phyloP scores from a whole-genome alignment of 2,797 vertebrate species.

The Eremophila alpestris region DNA sequence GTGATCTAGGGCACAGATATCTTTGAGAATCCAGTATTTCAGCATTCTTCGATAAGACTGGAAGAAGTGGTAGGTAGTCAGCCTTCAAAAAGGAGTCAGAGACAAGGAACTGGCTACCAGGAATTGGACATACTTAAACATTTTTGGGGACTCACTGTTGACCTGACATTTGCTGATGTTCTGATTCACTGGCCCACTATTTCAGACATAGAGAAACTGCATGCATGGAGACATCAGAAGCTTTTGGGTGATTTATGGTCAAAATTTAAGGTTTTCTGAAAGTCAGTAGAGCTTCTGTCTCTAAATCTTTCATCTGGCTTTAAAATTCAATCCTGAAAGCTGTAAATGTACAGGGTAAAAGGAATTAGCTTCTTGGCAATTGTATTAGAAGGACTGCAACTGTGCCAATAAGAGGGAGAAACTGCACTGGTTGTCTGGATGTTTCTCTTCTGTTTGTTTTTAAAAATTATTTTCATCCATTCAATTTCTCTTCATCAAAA shows the following conservation, averaged over 20 bases:
- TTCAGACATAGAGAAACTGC: background rate
- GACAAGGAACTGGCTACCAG: background rate
- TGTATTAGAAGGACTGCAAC: background rate
- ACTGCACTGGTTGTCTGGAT: background rate
- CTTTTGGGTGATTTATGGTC: background rate
- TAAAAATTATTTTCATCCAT: background rate
- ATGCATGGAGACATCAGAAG: background rate
- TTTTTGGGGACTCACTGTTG: background rate
- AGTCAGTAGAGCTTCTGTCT: background rate
- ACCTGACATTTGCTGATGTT: background rate
- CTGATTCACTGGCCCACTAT: background rate
- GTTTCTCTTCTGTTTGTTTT: background rate
- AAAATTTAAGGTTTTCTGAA: background rate
- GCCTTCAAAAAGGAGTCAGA: background rate
- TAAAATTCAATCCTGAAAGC: background rate
- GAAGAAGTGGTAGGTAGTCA: background rate
- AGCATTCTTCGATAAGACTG: background rate
- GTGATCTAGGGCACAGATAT: background rate
- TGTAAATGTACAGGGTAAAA: background rate
- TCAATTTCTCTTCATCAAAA: background rate
- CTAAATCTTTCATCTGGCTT: background rate
- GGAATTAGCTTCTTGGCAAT: background rate
- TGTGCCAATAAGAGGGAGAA: background rate
- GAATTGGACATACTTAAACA: background rate
- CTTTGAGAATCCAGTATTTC: background rate